Conservation (phyloP, 2,113 vertebrate species). For the Emydura subglobosa region DNA sequence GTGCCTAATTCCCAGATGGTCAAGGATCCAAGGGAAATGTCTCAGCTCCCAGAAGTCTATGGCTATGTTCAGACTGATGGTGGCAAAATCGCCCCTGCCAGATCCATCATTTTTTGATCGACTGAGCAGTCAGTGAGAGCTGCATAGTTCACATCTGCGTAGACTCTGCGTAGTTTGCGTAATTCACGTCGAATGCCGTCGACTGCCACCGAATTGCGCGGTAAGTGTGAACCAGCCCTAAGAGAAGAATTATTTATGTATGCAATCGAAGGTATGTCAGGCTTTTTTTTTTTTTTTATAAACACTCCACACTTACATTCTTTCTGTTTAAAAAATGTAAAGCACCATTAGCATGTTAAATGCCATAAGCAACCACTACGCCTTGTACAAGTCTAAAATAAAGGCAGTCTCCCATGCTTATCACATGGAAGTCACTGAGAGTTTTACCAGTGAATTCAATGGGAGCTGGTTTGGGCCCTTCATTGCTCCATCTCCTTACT, state of each 20-base stretch:
- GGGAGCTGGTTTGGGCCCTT: neutral
- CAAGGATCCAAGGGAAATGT: slow-evolving; percentile 32
- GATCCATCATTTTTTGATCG: no score
- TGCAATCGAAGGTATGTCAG: neutral
- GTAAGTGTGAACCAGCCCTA: neutral
- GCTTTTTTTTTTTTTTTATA: neutral
- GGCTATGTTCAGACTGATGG: no score
- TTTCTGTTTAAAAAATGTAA: neutral
- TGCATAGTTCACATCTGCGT: no score
- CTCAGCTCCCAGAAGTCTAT: neutral
- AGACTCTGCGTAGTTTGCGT: no score
- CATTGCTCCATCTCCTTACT: neutral
- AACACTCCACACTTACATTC: neutral
- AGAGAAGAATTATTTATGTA: neutral
- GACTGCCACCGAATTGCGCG: no score
- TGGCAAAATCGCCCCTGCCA: no score
- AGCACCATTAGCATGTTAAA: neutral
- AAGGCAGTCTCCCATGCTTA: neutral
- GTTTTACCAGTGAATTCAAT: neutral
- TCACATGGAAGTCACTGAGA: no score
- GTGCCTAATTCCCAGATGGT: slow-evolving; percentile 35
- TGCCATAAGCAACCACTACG: neutral
- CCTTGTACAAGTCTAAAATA: neutral
- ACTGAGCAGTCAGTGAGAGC: no score
- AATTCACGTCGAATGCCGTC: no score